Evolutionary conservation across 2,888 invertebrate genomes (phyloP).

Genomic region (Acronicta psi): DNA sequence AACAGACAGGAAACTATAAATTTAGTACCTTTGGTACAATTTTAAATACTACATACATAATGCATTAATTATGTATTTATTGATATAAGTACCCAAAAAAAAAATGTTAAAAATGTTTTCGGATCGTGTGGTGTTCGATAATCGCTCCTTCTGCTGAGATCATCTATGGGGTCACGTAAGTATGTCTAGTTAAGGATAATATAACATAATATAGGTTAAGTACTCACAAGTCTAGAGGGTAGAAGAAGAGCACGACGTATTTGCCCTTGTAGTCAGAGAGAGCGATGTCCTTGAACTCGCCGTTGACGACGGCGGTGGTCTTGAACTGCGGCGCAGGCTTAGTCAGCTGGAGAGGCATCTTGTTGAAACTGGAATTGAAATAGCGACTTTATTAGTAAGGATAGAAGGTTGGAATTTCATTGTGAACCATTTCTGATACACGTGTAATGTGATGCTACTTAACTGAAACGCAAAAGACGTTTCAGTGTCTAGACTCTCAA

Average conservation of each 20-base stretch:
- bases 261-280: conserved; percentile 94
- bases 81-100: no score
- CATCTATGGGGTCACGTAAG: neutral
- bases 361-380: conserved; percentile 80
- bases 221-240: conserved; percentile 96
- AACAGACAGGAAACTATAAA: no score
- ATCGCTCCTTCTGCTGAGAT: neutral
- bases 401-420: conserved; percentile 16
- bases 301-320: conserved; percentile 94
- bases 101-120: no score
- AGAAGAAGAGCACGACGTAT: conserved; percentile 97
- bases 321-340: conserved; percentile 94
- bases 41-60: no score
- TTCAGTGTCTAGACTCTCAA: no score
- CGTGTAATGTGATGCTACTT: neutral
- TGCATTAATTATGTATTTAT: no score
- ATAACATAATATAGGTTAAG: no score
- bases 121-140: no score
- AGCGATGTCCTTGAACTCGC: conserved; percentile 94
- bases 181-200: neutral
- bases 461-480: no score
- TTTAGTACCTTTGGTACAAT: no score
- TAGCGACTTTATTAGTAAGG: conserved; percentile 15
- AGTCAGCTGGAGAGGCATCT: conserved; percentile 90
- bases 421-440: neutral